Conservation (phyloP, 2,113 vertebrate genomes). For the Corythaixoides concolor region DNA sequence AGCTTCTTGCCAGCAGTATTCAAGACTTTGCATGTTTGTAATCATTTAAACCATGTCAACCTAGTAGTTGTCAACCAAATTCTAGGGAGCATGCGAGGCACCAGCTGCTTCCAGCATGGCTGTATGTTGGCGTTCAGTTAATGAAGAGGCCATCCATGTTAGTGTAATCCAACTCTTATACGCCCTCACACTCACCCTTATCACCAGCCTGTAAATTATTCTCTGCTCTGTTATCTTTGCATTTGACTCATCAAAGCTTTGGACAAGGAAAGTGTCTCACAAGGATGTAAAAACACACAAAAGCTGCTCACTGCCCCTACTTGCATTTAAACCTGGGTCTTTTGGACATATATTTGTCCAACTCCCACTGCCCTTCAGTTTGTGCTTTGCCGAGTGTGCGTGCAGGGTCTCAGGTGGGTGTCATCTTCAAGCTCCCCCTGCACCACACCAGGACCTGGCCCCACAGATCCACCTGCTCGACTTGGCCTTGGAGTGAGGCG, state of each 20-base stretch:
- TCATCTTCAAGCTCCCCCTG: background rate
- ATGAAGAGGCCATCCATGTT: background rate
- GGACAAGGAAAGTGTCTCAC: background rate
- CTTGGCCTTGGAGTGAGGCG: background rate
- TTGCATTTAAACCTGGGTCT: rapidly evolving
- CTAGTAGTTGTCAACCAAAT: background rate
- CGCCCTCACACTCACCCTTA: background rate
- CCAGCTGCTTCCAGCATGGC: background rate
- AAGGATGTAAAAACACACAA: background rate
- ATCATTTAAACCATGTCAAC: background rate
- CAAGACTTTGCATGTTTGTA: background rate
- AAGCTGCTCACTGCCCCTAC: background rate
- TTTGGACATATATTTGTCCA: rapidly evolving
- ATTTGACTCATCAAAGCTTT: background rate
- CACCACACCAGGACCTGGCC: background rate
- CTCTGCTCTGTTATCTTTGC: background rate
- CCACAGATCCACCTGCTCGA: rapidly evolving
- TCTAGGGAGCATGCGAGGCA: background rate
- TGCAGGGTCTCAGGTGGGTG: background rate
- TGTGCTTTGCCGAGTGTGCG: background rate
- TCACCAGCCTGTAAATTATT: background rate
- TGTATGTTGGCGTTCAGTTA: background rate
- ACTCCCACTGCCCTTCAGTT: background rate
- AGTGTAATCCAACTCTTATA: background rate
- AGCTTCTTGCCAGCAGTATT: background rate